phyloP scores from a whole-genome alignment of 2,888 invertebrate species.

The Nipponacmea schrenckii region DNA sequence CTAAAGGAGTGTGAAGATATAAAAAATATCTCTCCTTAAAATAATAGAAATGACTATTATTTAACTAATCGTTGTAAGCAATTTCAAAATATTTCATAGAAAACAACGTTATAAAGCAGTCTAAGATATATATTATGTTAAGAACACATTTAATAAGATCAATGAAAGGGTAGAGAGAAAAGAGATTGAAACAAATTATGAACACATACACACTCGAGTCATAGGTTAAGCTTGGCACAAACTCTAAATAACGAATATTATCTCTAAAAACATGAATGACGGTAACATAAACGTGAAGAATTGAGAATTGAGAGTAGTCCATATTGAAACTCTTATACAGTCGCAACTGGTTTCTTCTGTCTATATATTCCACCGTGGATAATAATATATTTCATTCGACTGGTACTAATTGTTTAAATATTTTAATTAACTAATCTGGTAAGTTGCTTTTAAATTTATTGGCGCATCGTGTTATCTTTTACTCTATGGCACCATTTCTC shows the following conservation, averaged over 20 bases:
- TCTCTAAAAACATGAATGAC: slow-evolving; percentile 19
- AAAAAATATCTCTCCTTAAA: too few species aligned
- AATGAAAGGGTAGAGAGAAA: slow-evolving; percentile 12
- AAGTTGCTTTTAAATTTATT: too few species aligned
- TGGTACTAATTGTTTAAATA: too few species aligned
- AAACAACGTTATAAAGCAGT: too few species aligned
- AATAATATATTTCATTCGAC: too few species aligned
- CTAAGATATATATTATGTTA: slow-evolving; percentile 18
- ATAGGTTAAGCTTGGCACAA: background rate
- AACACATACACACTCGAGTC: slow-evolving; percentile 13
- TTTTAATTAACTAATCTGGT: too few species aligned
- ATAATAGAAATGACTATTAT: too few species aligned
- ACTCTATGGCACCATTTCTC: too few species aligned
- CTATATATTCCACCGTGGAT: too few species aligned
- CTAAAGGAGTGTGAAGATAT: too few species aligned
- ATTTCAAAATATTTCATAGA: background rate
- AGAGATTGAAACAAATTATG: slow-evolving; percentile 15
- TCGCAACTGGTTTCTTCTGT: background rate
- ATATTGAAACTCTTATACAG: slow-evolving; percentile 3
- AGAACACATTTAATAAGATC: slow-evolving; percentile 25
- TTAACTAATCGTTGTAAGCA: slow-evolving; percentile 1
- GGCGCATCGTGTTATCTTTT: too few species aligned
- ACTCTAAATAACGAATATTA: slow-evolving; percentile 17
- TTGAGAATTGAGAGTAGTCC: slow-evolving; percentile 1
- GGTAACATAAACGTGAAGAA: slow-evolving; percentile 11